Percentiles rank a stretch among this genome's conserved stretches.
These are phyloP conservation scores for Dufourea novaeangliae DNA, from an alignment of 1,140 invertebrate genomes.

Conservation along the genomic window DNA sequence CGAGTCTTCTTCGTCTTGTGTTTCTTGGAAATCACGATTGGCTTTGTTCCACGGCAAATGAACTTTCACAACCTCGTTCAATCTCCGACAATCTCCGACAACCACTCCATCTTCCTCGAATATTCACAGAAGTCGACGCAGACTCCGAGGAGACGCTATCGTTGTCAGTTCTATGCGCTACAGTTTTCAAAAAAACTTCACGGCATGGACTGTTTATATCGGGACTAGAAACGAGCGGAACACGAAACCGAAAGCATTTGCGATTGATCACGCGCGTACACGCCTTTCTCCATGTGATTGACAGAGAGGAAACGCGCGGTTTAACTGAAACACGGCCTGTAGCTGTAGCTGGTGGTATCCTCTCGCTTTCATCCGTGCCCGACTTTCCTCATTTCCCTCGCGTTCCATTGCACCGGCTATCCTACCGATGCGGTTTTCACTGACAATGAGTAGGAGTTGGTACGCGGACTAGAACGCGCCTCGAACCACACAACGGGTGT, in stretches of 20 bases:
- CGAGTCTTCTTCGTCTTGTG: slow-evolving; percentile 12
- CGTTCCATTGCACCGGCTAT: slow-evolving; percentile 63
- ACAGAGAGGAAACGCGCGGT: slow-evolving; percentile 26
- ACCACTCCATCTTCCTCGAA: not conserved
- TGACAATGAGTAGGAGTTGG: slow-evolving; percentile 64
- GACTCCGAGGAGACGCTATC: too few relatives aligned
- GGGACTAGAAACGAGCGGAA: not conserved
- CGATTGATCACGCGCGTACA: not conserved
- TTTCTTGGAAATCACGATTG: slow-evolving; percentile 47
- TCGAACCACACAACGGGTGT: slow-evolving; percentile 39
- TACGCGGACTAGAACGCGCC: slow-evolving; percentile 41
- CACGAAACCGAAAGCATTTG: not conserved
- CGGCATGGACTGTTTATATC: too few relatives aligned
- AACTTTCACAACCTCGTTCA: slow-evolving; percentile 14
- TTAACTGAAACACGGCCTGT: slow-evolving; percentile 60
- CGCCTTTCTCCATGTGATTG: slow-evolving; percentile 56
- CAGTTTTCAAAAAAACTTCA: too few relatives aligned
- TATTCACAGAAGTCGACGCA: not conserved
- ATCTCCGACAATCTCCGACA: too few relatives aligned
- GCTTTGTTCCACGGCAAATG: slow-evolving; percentile 35
- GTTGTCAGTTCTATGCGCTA: too few relatives aligned
- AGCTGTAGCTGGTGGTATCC: slow-evolving; percentile 57
- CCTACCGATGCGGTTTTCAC: slow-evolving; percentile 64
- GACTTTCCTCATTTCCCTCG: slow-evolving; percentile 72
- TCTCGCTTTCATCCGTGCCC: slow-evolving; percentile 72